Evolutionary conservation across 2,888 invertebrate species (phyloP).

Genomic region (Rutpela maculata): DNA sequence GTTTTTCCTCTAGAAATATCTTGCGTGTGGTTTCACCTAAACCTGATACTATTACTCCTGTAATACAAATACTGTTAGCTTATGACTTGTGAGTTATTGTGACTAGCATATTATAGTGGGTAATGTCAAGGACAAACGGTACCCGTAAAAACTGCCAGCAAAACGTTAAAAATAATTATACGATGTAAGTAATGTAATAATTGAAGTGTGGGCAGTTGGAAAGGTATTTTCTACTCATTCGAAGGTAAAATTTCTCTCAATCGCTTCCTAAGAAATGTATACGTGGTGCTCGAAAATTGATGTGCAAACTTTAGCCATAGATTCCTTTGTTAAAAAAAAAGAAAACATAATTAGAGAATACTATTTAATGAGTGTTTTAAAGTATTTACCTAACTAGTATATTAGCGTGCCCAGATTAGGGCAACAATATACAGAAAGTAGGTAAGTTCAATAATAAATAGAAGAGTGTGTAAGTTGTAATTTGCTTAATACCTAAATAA

Average conservation of each 20-base stretch:
- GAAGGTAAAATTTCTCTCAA: not conserved
- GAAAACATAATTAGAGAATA: too few relatives aligned
- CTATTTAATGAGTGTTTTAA: too few relatives aligned
- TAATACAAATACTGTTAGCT: not conserved
- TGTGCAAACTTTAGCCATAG: too few relatives aligned
- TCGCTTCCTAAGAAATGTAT: not conserved
- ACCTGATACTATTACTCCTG: not conserved
- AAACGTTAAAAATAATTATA: not conserved
- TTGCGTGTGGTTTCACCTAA: not conserved
- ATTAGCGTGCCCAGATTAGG: too few relatives aligned
- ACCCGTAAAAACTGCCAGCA: not conserved
- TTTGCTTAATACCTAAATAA: too few relatives aligned
- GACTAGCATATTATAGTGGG: not conserved
- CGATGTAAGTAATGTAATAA: conserved; percentile 1
- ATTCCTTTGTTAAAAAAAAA: too few relatives aligned
- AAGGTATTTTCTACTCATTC: not conserved
- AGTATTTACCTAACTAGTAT: too few relatives aligned
- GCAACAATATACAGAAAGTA: too few relatives aligned
- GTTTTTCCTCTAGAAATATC: not conserved
- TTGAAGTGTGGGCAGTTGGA: not conserved
- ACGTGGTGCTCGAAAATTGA: too few relatives aligned
- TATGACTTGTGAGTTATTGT: not conserved
- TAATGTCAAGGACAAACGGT: conserved; percentile 6
- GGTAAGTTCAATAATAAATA: too few relatives aligned
- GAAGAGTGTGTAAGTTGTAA: too few relatives aligned